Base-by-base conservation (phyloP, 2,888 invertebrate genomes). In the Drosophila paranaensis region DNA sequence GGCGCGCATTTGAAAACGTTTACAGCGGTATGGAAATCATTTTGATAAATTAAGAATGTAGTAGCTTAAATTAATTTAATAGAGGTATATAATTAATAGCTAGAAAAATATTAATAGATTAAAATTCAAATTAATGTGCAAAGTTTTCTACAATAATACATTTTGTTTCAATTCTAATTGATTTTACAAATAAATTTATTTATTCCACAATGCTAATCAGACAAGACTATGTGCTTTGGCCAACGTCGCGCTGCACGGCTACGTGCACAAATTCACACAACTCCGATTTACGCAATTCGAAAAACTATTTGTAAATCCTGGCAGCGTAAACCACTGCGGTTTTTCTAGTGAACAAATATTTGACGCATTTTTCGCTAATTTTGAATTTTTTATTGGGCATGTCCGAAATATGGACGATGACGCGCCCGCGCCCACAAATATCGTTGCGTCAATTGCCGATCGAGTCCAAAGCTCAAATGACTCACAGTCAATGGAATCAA, bases 401-500 rank as follows among this genome's bases (percentile, higher is more conserved):
- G 62, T 42, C 82, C 66, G 57, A 76, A 55, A n/a, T 30, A 53
- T 65, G 45, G 2, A 54, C 64, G 40, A 60, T 81, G 71, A 78
- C 81, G 74, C 54, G 79, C 33, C 54, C 65, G 37, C 62, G 46
- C 46, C 65, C 62, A 72, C 25, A 37, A 65, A 51, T 48, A 20
- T 51, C 13, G 40, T 27, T 74, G 53, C 79, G 81, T 73, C 71
- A 84, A 55, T 70, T 42, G 30, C 54, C 9, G 10, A 13, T 6
- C 39, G 69, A 71, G 68, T 65, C 66, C 71, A 67, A 80, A 77
- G 74, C 75, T 81, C 77, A 75, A 74, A 74, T 79, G 82, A 87
- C 73, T 82, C 84, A 86, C 75, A 6, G 14, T 9, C 64, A 69
- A 61, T 68, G 71, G 81, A 83, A 68, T 68, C 78, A 83, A 90